Percentiles rank a stretch among this genome's conserved stretches.
These are phyloP conservation scores for Chrysochloris asiatica DNA, from an alignment of 2,113 vertebrate genomes.

Conservation along the genomic window DNA sequence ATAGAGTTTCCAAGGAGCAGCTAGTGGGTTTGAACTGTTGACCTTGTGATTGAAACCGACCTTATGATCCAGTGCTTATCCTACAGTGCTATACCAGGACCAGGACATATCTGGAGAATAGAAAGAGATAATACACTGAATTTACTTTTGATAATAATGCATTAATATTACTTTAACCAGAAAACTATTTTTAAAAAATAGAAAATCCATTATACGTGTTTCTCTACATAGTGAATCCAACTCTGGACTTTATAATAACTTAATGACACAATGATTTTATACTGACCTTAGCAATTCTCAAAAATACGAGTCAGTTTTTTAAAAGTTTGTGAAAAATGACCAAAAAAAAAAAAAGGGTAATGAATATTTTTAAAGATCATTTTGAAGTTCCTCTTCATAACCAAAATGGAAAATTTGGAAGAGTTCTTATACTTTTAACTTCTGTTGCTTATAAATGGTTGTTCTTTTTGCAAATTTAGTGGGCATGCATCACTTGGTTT, in stretches of 20 bases:
- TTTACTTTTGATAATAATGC: constrained; percentile 29
- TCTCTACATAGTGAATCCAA: neutral
- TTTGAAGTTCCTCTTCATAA: neutral
- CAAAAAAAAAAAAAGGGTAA: no score
- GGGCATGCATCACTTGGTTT: neutral
- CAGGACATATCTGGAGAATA: neutral
- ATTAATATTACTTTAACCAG: no score
- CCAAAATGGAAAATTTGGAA: neutral
- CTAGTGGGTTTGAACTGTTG: no score
- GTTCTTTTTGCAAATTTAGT: constrained; percentile 11
- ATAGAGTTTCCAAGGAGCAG: no score
- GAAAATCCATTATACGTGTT: neutral
- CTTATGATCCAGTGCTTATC: no score
- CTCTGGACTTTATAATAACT: neutral
- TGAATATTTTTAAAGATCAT: no score
- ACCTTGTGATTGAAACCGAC: no score
- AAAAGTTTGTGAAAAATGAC: no score
- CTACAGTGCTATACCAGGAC: no score
- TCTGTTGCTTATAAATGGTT: neutral
- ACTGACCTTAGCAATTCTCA: neutral
- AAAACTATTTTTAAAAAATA: no score
- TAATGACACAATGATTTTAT: neutral
- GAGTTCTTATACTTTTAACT: neutral
- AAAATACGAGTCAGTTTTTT: neutral
- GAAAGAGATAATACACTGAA: neutral